A percentile compares a stretch with the other conserved stretches of the same genome.
Evolutionary conservation across 92 coral and sea anemone species (phyloP).

Genomic region (Parazoanthus atlanticus): DNA sequence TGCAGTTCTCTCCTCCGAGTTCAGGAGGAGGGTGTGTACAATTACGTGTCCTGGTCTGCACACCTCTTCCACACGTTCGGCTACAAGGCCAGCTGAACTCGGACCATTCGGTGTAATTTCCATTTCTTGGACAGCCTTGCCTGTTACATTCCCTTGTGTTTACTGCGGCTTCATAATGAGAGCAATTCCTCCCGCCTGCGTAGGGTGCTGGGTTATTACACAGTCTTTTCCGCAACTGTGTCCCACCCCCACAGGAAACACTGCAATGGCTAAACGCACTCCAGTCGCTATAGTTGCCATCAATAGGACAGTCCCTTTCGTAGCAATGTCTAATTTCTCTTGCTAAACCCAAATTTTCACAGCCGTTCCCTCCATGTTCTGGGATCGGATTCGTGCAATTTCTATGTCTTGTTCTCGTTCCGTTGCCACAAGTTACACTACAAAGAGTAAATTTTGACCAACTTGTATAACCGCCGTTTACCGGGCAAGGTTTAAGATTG

Average conservation of each 20-base stretch:
- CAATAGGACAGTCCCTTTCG: conserved; percentile 63
- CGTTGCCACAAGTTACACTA: conserved; percentile 70
- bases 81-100: conserved; percentile 52
- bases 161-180: conserved; percentile 53
- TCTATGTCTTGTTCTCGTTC: conserved; percentile 55
- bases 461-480: conserved; percentile 68
- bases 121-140: conserved; percentile 62
- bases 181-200: conserved; percentile 64
- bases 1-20: conserved; percentile 61
- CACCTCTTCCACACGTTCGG: conserved; percentile 61
- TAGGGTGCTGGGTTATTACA: conserved; percentile 65
- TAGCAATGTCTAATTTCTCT: conserved; percentile 39
- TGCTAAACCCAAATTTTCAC: conserved; percentile 48
- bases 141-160: conserved; percentile 53
- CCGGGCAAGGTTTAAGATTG: conserved; percentile 65
- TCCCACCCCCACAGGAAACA: conserved; percentile 67
- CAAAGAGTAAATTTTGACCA: conserved; percentile 69
- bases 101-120: conserved; percentile 72
- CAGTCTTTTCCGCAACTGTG: conserved; percentile 55
- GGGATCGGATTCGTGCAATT: conserved; percentile 64
- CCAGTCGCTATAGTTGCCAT: conserved; percentile 74
- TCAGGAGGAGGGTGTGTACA: conserved; percentile 75
- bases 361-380: conserved; percentile 60
- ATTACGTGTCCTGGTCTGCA: conserved; percentile 57
- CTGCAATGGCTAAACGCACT: conserved; percentile 57